Evolutionary conservation across 2,113 vertebrate species (phyloP).

Genomic region (Microtus ochrogaster): DNA sequence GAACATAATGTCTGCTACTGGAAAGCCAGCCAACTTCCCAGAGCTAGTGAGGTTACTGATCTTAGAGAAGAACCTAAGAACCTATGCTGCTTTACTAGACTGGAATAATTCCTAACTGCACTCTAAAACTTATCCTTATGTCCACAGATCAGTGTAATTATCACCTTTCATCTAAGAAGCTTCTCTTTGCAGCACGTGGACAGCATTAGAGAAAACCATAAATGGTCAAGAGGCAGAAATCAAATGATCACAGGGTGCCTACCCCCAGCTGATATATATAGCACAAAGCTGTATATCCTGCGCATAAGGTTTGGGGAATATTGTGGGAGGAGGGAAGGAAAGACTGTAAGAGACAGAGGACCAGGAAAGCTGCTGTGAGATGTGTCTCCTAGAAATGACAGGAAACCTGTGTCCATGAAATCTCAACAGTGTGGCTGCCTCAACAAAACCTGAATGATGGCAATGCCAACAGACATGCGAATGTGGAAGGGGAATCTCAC

Average conservation of each 20-base stretch:
- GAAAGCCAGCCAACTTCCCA: not conserved
- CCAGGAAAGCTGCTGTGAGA: not conserved
- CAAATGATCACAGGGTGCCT: not conserved
- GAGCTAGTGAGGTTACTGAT: not conserved
- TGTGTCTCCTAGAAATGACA: not conserved
- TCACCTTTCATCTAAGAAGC: not conserved
- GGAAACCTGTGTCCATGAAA: not conserved
- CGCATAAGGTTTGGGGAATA: not conserved
- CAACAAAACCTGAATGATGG: not conserved
- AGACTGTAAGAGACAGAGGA: not conserved
- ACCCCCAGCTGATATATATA: not conserved
- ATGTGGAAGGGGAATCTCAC: not conserved
- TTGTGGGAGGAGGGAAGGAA: not conserved
- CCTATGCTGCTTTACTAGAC: not conserved
- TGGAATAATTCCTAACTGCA: not conserved
- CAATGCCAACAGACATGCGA: not conserved
- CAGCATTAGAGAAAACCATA: not conserved
- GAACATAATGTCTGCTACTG: not conserved
- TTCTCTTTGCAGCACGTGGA: not conserved
- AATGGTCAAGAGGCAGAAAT: not conserved
- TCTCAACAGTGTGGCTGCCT: not conserved
- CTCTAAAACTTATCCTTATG: not conserved
- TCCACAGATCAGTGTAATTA: not conserved
- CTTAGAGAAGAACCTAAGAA: not conserved
- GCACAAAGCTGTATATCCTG: too few relatives aligned